Conservation (phyloP, 1,140 invertebrate genomes). For the Stegodyphus dumicola region DNA sequence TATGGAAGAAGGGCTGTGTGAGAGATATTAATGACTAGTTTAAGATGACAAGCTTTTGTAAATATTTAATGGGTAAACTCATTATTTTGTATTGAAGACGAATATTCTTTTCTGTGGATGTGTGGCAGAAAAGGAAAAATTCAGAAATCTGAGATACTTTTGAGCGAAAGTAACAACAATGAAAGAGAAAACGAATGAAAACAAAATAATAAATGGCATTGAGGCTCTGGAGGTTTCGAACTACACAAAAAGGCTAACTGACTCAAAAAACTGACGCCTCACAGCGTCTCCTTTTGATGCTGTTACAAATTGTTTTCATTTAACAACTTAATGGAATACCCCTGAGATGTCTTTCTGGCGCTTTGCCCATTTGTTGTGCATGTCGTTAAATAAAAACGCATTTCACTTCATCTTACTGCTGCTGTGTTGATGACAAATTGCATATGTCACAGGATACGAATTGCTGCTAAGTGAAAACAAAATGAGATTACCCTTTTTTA, state of each 20-base stretch:
- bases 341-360: background rate
- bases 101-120: too few species aligned
- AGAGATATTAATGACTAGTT: too few species aligned
- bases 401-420: background rate
- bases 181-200: background rate
- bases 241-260: background rate
- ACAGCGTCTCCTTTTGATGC: constrained; percentile 4
- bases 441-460: background rate
- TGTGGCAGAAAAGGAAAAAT: too few species aligned
- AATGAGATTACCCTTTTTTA: too few species aligned
- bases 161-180: background rate
- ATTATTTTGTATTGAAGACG: too few species aligned
- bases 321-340: constrained; percentile 13
- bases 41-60: too few species aligned
- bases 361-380: background rate
- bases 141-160: too few species aligned
- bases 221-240: background rate
- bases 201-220: background rate
- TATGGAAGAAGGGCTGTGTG: too few species aligned
- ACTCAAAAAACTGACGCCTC: constrained; percentile 18
- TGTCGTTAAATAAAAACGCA: background rate
- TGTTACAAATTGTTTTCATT: constrained; percentile 17
- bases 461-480: too few species aligned
- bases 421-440: background rate
- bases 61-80: too few species aligned